Base-by-base conservation (phyloP, 2,113 vertebrate genomes). In the Speoplatyrhinus poulsoni region DNA sequence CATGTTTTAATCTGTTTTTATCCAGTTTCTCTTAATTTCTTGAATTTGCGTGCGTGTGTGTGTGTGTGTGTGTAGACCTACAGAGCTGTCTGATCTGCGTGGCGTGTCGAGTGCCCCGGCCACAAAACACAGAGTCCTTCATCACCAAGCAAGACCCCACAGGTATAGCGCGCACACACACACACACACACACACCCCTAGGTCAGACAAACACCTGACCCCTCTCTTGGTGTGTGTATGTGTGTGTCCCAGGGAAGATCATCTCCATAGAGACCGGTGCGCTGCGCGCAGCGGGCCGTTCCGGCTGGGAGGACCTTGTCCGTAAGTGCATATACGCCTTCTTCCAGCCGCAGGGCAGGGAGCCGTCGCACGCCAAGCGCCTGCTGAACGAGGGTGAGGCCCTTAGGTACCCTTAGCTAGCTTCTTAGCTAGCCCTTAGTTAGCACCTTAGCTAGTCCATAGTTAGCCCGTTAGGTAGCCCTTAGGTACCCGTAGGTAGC, bases 221-320 rank as follows among this genome's bases (percentile, higher is more conserved):
- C 26, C 76, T 70, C 15, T 63, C 59, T 64, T 65, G 16, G 13
- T 62, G 11, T 72, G 46, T 53, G 12, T 68, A 3, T 55, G 6
- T 62, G 11, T 47, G 6, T 49, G 19, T 0, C 80, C 3, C 87
- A 98, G 97, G 96, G 83, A 99, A 98, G 92, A 99, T 99, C 88
- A 96, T 99, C 93, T 98, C 97, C 91, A 98, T 99, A 65, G 97
- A 98, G 91, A 98, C 95, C 0, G 97, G 96, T 71, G 95, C 95
- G 46, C 90, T 99, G 89, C 91, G 96, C 83, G 95, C 95, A 0
- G 94, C 95, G 0, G 96, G 96, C 78, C 94, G 96, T 68, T 93
- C 95, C 8, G 96, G 97, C 84, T 98, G 97, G 96, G 96, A 98
- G 90, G 96, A 98, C 83, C 87, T 99, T 90, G 97, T 99, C 70